Conservation (phyloP, 2,888 invertebrate species). For the Protodeltote pygarga region DNA sequence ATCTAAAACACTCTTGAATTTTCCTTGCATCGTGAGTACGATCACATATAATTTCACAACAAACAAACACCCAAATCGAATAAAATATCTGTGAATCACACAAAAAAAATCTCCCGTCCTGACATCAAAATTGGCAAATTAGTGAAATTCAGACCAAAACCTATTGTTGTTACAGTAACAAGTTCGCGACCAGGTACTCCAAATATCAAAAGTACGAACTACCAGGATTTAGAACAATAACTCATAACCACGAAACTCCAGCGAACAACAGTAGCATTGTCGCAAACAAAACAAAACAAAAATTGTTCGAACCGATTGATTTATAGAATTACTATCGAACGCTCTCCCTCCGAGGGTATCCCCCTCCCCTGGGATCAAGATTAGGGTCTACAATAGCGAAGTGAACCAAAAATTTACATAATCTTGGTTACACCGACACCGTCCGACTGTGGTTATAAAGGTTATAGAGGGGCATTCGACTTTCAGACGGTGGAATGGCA, state of each 20-base stretch:
- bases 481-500: slow-evolving; percentile 43
- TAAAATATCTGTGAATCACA: too few relatives aligned
- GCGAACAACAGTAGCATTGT: slow-evolving; percentile 32
- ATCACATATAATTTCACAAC: too few relatives aligned
- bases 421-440: slow-evolving; percentile 52
- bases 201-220: slow-evolving; percentile 31
- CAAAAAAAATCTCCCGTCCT: too few relatives aligned
- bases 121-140: too few relatives aligned
- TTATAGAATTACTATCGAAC: slow-evolving; percentile 74
- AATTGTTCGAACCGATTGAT: slow-evolving; percentile 63
- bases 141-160: too few relatives aligned
- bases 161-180: too few relatives aligned
- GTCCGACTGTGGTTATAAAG: slow-evolving; percentile 36
- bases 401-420: slow-evolving; percentile 71
- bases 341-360: slow-evolving; percentile 42
- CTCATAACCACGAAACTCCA: slow-evolving; percentile 31
- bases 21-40: too few relatives aligned
- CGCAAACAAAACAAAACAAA: slow-evolving; percentile 51
- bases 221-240: slow-evolving; percentile 32
- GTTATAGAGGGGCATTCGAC: slow-evolving; percentile 29
- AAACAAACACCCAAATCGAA: too few relatives aligned
- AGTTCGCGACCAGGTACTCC: too few relatives aligned
- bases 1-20: too few relatives aligned
- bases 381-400: slow-evolving; percentile 66
- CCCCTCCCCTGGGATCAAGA: slow-evolving; percentile 56